Evolutionary conservation across 1,140 invertebrate species (phyloP).

Genomic region (Spodoptera frugiperda): DNA sequence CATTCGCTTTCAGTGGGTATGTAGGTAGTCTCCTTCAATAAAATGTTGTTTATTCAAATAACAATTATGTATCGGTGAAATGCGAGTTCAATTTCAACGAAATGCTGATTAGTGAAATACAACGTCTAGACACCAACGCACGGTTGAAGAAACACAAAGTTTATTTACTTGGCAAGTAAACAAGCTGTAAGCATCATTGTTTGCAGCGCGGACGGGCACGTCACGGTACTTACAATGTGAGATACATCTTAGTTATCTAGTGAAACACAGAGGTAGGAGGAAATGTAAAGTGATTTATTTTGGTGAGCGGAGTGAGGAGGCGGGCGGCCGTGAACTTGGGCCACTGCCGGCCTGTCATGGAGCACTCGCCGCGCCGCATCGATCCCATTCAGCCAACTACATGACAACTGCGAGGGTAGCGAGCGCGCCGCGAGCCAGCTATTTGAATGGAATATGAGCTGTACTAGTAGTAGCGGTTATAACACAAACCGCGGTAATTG

Average conservation of each 20-base stretch:
- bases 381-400: constrained; percentile 6
- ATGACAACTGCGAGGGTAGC: not conserved
- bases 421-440: constrained; percentile 6
- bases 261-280: too few relatives aligned
- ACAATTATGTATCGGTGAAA: constrained; percentile 9
- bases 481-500: too few relatives aligned
- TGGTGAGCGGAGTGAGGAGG: not conserved
- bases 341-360: not conserved
- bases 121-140: constrained; percentile 26
- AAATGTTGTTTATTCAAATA: not conserved
- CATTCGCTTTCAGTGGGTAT: not conserved
- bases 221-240: constrained; percentile 3
- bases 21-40: not conserved
- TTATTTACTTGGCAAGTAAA: constrained; percentile 23
- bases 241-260: not conserved
- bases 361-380: not conserved
- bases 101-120: constrained; percentile 22
- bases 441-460: constrained; percentile 33
- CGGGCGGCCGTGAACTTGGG: constrained; percentile 29
- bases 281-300: not conserved
- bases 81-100: constrained; percentile 16
- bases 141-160: constrained; percentile 10
- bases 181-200: constrained; percentile 6
- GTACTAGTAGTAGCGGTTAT: not conserved
- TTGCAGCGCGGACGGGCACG: not conserved